These are phyloP conservation scores for Pluvianellus socialis DNA, from an alignment of 2,113 vertebrate genomes.

Conservation along the genomic window DNA sequence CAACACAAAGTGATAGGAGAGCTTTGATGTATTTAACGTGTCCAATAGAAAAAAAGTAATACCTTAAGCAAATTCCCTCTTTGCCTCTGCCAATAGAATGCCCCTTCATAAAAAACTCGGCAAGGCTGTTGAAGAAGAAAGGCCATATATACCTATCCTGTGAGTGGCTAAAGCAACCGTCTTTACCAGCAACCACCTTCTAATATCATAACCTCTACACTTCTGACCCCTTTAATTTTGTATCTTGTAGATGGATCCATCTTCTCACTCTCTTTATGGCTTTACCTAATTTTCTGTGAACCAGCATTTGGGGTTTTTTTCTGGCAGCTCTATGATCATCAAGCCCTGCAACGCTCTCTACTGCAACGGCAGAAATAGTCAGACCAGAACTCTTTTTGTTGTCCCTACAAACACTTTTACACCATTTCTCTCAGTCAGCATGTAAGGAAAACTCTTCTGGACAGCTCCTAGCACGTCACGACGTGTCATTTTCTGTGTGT, in stretches of 20 bases:
- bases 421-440: background rate
- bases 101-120: background rate
- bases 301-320: background rate
- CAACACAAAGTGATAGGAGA: background rate
- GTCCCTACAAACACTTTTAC: background rate
- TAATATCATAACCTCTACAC: background rate
- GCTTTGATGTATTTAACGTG: slow-evolving; percentile 33
- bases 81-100: background rate
- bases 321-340: background rate
- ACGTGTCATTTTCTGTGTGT: background rate
- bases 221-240: background rate
- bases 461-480: slow-evolving; percentile 23
- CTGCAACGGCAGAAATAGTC: background rate
- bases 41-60: background rate
- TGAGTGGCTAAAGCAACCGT: background rate
- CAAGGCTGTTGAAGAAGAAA: background rate
- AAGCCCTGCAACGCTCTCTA: background rate
- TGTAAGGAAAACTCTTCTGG: background rate
- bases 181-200: background rate
- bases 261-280: background rate
- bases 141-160: fast-evolving
- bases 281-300: background rate
- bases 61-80: background rate
- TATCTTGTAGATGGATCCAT: background rate
- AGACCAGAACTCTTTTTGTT: background rate